Conservation (phyloP, 1,140 invertebrate genomes). For the Philotrypesis tridentata region DNA sequence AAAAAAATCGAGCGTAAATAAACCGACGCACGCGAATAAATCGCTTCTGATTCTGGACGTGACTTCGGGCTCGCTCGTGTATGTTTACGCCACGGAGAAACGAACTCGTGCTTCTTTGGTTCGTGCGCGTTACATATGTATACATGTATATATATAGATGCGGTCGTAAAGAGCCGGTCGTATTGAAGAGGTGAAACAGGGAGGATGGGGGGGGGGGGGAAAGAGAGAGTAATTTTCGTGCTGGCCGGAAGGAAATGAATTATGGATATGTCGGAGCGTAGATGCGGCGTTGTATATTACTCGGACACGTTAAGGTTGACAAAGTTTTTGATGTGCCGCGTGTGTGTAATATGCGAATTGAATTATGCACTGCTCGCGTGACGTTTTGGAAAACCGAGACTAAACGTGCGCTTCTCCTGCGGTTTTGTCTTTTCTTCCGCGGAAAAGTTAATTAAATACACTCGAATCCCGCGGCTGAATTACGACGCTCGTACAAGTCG, state of each 20-base stretch:
- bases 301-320: neutral
- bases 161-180: neutral
- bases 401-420: too few species aligned
- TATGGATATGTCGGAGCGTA: neutral
- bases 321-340: neutral
- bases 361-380: neutral
- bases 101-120: neutral
- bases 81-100: neutral
- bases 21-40: neutral
- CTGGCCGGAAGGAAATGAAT: neutral
- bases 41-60: neutral
- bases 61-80: neutral
- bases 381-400: too few species aligned
- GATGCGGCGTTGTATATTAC: too few species aligned
- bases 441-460: too few species aligned
- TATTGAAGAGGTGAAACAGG: too few species aligned
- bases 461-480: too few species aligned
- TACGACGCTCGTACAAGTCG: too few species aligned
- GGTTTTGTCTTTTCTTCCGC: too few species aligned
- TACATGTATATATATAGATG: neutral
- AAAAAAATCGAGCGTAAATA: constrained; percentile 6
- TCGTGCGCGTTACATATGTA: neutral
- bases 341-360: neutral
- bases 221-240: too few species aligned
- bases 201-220: neutral